A percentile compares a stretch with the other conserved stretches of the same genome.
These are phyloP conservation scores for Anas bernieri DNA, from an alignment of 2,797 vertebrate species.

Conservation along the genomic window DNA sequence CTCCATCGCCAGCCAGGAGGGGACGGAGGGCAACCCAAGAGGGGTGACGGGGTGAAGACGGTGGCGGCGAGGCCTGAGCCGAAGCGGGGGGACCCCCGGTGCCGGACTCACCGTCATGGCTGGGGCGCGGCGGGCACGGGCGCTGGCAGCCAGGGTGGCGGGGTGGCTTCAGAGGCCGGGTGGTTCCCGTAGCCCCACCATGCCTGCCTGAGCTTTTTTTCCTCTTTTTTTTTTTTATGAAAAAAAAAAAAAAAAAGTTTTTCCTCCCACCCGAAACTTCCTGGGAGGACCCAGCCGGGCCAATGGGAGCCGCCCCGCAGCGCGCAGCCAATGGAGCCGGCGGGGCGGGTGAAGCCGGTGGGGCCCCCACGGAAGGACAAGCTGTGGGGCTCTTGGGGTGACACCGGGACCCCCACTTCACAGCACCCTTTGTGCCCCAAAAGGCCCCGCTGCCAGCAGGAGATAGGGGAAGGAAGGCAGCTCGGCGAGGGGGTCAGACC, in stretches of 20 bases:
- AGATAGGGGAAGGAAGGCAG: background rate
- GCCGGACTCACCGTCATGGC: conserved; percentile 56
- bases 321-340: conserved; percentile 41
- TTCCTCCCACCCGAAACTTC: conserved; percentile 26
- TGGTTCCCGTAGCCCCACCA: conserved; percentile 15
- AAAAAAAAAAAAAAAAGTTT: background rate
- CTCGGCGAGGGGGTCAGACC: background rate
- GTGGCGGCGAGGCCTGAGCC: conserved; percentile 42
- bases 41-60: too few species aligned
- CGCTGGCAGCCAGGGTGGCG: conserved; percentile 31
- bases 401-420: too few species aligned
- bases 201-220: background rate
- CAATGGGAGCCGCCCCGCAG: conserved; percentile 41
- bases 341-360: background rate
- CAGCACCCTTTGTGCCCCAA: background rate
- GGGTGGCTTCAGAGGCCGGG: conserved; percentile 29
- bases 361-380: too few species aligned
- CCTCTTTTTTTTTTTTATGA: background rate
- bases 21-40: too few species aligned
- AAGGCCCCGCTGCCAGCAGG: accelerated
- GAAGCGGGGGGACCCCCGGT: background rate
- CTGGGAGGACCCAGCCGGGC: conserved; percentile 49
- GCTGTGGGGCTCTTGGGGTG: too few species aligned
- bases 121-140: background rate
- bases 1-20: too few species aligned